Conservation (phyloP, 2,888 invertebrate genomes). For the Drosophila pseudotakahashii region DNA sequence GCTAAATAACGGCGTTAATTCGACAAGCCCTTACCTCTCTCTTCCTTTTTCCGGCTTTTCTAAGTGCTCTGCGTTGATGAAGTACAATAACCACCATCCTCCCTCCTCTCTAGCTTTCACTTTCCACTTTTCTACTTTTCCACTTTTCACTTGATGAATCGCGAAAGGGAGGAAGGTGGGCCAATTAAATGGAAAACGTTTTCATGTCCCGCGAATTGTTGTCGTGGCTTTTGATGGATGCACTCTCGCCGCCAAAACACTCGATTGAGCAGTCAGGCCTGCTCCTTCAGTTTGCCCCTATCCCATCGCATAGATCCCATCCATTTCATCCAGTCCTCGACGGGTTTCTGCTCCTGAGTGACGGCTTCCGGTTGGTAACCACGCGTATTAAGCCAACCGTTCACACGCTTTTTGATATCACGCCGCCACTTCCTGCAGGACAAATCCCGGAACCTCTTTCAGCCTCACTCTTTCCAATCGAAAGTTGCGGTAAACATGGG, state of each 20-base stretch:
- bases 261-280: slow-evolving; percentile 40
- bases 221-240: slow-evolving; percentile 67
- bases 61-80: slow-evolving; percentile 58
- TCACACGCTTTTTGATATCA: slow-evolving; percentile 43
- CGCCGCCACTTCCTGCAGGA: slow-evolving; percentile 35
- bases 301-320: not conserved
- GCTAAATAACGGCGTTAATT: slow-evolving; percentile 64
- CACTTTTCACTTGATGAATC: slow-evolving; percentile 49
- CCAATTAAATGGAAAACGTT: slow-evolving; percentile 71
- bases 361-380: slow-evolving; percentile 28
- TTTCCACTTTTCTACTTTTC: slow-evolving; percentile 50
- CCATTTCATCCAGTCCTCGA: not conserved
- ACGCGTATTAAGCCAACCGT: slow-evolving; percentile 11
- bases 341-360: slow-evolving; percentile 10
- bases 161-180: slow-evolving; percentile 15
- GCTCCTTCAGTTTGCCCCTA: not conserved
- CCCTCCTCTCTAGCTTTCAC: slow-evolving; percentile 12
- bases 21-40: slow-evolving; percentile 53
- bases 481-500: slow-evolving; percentile 53
- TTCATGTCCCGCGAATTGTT: slow-evolving; percentile 54
- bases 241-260: slow-evolving; percentile 45
- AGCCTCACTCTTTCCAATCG: slow-evolving; percentile 9
- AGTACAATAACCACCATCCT: slow-evolving; percentile 40
- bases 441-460: slow-evolving; percentile 18
- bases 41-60: slow-evolving; percentile 22